Evolutionary conservation across 2,797 vertebrate genomes (phyloP).

Genomic region (Paramormyrops hopkinsi): DNA sequence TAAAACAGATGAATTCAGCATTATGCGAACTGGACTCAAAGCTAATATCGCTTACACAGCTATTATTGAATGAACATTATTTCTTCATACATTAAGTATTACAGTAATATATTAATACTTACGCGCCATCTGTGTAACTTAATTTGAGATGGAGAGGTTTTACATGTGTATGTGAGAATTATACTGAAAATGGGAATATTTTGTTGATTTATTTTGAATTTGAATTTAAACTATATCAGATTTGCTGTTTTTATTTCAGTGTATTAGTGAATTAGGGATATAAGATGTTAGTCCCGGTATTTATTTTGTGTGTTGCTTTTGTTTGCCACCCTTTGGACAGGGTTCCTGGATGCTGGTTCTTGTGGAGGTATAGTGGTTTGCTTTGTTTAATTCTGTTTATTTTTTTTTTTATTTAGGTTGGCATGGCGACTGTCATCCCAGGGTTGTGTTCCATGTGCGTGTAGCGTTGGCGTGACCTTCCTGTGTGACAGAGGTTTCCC

Average conservation of each 20-base stretch:
- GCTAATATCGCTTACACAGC: background rate
- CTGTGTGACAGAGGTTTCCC: background rate
- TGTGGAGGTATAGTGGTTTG: background rate
- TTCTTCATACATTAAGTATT: background rate
- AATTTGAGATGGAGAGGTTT: background rate
- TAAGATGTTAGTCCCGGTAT: background rate
- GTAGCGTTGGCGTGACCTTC: background rate
- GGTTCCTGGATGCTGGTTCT: background rate
- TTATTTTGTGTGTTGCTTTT: background rate
- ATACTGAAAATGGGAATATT: background rate
- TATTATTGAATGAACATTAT: background rate
- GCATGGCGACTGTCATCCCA: background rate
- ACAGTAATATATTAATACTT: background rate
- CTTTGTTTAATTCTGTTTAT: background rate
- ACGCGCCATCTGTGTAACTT: background rate
- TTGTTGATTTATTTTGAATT: slow-evolving; percentile 3
- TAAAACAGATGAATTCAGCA: background rate
- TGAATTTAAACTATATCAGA: background rate
- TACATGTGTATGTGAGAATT: background rate
- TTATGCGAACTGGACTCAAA: background rate
- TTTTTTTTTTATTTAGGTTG: background rate
- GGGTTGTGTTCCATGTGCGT: background rate
- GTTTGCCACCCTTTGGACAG: background rate
- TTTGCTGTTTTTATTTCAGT: background rate
- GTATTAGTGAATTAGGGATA: background rate